Base-by-base conservation (phyloP, 2,797 vertebrate genomes). In the Eulemur albifrons region DNA sequence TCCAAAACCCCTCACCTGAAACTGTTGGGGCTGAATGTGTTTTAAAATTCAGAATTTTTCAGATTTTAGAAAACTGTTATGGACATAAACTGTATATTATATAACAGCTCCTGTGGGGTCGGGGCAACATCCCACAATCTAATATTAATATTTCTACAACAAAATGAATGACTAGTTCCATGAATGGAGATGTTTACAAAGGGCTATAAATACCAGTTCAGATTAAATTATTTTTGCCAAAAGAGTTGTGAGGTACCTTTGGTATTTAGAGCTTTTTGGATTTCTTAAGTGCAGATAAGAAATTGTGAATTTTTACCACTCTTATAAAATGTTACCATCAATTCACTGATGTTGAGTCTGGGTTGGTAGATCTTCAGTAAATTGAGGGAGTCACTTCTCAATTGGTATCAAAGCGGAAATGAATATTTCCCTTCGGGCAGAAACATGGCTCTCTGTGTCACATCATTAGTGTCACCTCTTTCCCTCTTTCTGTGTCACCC, bases 41-140 rank as follows among this genome's bases (percentile, higher is more conserved):
- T 85, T 92, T 48, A 93, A 73, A 95, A 70, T 69, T 50, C 38
- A 81, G 15, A 92, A 84, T 45, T 43, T 94, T 88, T 88, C 6
- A 79, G n/a, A 43, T 75, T 84, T 81, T 86, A 1, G 9, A 77
- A 93, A 76, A 69, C 2, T 57, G 27, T 72, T 75, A 45, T 18
- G 23, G 32, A 23, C 12, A 70, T 77, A 90, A 72, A 63, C 14
- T 67, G 1, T 4, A 25, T 50, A 35, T 82, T 83, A 32, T 35
- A 1, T 45, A 35, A 76, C 1, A 92, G 9, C 2, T 87, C 35
- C 69, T 45, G 4, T 70, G 18, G 9, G n/a, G 3, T 27, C 21
- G 52, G 7, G 52, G 30, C 4, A 93, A 7, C 2, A 77, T 72
- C 32, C 17, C 9, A 32, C 27, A 72, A 69, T 80, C 35, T 85